These are phyloP conservation scores for Campoplex capitator DNA, from an alignment of 2,888 invertebrate species.

Conservation along the genomic window DNA sequence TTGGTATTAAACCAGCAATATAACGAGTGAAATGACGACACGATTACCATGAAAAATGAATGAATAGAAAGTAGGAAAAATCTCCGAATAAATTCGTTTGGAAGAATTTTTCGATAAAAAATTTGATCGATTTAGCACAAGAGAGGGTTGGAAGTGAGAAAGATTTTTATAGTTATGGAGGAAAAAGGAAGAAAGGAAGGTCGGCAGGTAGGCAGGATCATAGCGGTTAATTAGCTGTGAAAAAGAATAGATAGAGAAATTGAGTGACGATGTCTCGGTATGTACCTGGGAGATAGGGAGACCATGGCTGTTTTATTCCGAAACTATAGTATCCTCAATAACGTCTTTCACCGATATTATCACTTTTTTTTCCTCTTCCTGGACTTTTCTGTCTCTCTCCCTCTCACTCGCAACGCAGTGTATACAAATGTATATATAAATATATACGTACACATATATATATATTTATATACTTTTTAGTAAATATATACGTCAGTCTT, in stretches of 20 bases:
- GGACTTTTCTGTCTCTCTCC: conserved; percentile 69
- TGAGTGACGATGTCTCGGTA: conserved; percentile 82
- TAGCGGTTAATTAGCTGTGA: conserved; percentile 66
- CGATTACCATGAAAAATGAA: too few relatives aligned
- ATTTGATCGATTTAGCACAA: too few relatives aligned
- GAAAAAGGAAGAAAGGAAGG: background rate
- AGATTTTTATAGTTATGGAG: background rate
- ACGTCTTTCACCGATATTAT: conserved; percentile 66
- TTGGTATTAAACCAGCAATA: too few relatives aligned
- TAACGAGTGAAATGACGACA: too few relatives aligned
- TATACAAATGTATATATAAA: conserved; percentile 61
- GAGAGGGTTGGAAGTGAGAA: background rate
- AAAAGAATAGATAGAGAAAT: conserved; percentile 73
- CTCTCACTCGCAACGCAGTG: conserved; percentile 78
- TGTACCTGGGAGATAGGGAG: conserved; percentile 88
- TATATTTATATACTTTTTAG: conserved; percentile 15
- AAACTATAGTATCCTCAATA: conserved; percentile 86
- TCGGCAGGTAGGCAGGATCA: conserved; percentile 16
- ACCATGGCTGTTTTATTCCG: conserved; percentile 88
- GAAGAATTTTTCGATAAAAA: too few relatives aligned
- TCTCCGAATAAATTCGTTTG: too few relatives aligned
- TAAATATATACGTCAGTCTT: conserved; percentile 62
- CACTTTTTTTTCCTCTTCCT: conserved; percentile 69
- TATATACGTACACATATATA: conserved; percentile 37
- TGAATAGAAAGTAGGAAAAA: too few relatives aligned